Base-by-base conservation (phyloP, 2,797 vertebrate species). In the Loris lydekkerianus region DNA sequence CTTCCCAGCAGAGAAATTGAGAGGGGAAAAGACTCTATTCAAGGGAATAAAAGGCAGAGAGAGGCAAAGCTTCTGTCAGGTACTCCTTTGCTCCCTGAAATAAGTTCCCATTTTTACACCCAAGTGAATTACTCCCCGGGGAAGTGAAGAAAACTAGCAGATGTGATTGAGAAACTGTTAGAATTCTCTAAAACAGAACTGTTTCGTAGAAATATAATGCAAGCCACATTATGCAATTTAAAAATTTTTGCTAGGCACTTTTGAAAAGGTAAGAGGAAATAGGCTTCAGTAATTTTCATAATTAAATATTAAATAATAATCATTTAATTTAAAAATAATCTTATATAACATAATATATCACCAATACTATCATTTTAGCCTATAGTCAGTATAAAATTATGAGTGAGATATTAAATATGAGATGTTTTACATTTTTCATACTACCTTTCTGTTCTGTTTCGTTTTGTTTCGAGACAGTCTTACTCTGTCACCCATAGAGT, bases 371-470 rank as follows among this genome's bases (percentile, higher is more conserved):
- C 13, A 73, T 61, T 23, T 77, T 25, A 63, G 43, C 14, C n/a
- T 80, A 34, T 37, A 34, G 87, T 81, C 89, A 65, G 60, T 69
- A 96, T 80, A 75, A 94, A 94, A 76, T 58, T 29, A 60, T 72
- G 20, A 61, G 58, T 63, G 72, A 76, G 20, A 81, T 67, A 75
- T 46, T 85, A 72, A 76, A 72, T 58, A 34, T 20, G 14, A 83
- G 77, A 17, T 56, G 46, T 61, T 81, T 93, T 56, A 65, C 37
- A 5, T 49, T 49, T 49, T 49, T 49, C 49, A 49, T 49, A 49
- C 49, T 49, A 14, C 13, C 13, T 49, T 49, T 49, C 49, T 15
- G 49, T 53, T 53, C 49, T 53, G 3, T 53, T 53, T 53, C 49
- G 14, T 53, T 53, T 13, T 49, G 46, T 49, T 49, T 53, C 15